phyloP scores from a whole-genome alignment of 2,888 invertebrate genomes.

The Drosophila kambysellisi region DNA sequence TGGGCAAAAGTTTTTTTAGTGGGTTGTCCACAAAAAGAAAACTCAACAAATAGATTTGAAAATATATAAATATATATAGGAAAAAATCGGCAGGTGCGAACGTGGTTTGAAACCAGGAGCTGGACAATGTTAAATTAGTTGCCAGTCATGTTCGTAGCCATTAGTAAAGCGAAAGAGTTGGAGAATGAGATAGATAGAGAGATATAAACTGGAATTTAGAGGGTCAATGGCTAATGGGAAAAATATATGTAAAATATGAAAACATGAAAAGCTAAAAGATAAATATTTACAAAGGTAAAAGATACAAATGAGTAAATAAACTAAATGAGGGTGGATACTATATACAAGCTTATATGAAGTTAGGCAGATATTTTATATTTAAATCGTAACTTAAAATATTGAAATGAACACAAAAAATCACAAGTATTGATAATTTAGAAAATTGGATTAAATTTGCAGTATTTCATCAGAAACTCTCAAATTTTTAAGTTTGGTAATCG shows the following conservation, averaged over 20 bases:
- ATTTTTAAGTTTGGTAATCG: neutral
- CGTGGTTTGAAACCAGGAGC: conserved; percentile 18
- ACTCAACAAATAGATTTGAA: conserved; percentile 27
- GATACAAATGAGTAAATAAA: neutral
- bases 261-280: conserved; percentile 12
- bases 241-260: conserved; percentile 1
- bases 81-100: conserved; percentile 13
- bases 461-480: neutral
- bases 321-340: neutral
- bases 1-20: conserved; percentile 27
- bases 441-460: neutral
- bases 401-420: neutral
- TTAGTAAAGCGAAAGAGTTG: conserved; percentile 11
- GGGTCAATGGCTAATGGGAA: conserved; percentile 6
- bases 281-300: conserved; percentile 9
- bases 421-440: neutral
- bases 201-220: conserved; percentile 11
- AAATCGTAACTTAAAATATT: neutral
- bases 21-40: conserved; percentile 30
- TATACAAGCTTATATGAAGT: neutral
- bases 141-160: conserved; percentile 51
- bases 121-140: conserved; percentile 69
- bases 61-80: conserved; percentile 21
- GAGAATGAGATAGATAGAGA: neutral
- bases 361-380: neutral